A percentile compares a stretch with the other conserved stretches of the same genome.
These are phyloP conservation scores for Glaucopsyche alexis DNA, from an alignment of 2,888 invertebrate species.

Conservation along the genomic window DNA sequence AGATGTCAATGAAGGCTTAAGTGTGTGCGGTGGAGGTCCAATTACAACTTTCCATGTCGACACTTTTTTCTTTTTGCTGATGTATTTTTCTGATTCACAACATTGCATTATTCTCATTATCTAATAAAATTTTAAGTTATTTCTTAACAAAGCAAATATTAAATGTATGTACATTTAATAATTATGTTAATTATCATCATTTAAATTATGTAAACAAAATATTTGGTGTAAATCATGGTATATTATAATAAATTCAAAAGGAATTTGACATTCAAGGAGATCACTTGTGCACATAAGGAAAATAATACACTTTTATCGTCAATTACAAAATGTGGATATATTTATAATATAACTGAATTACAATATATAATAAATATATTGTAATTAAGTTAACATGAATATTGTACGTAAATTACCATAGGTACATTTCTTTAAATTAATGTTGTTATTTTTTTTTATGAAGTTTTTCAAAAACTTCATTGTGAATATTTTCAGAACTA, in stretches of 20 bases:
- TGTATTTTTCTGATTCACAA: background rate
- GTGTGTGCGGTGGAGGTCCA: conserved; percentile 56
- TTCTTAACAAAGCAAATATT: background rate
- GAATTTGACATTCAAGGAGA: background rate
- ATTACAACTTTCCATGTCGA: conserved; percentile 38
- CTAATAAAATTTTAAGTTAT: background rate
- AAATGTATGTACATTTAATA: background rate
- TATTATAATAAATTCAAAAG: too few species aligned
- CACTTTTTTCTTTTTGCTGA: background rate
- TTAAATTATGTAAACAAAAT: background rate
- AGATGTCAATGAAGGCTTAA: conserved; percentile 67
- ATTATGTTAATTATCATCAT: background rate
- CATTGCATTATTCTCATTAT: background rate
- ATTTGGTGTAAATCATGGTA: background rate
- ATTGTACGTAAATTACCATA: too few species aligned
- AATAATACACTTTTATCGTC: too few species aligned
- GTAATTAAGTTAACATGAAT: too few species aligned
- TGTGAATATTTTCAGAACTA: too few species aligned
- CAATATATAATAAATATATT: too few species aligned
- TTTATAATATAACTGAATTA: too few species aligned
- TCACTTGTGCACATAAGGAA: background rate
- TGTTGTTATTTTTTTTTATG: too few species aligned
- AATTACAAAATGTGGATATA: too few species aligned
- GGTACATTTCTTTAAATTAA: too few species aligned
- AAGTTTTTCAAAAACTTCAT: too few species aligned